Evolutionary conservation across 2,797 vertebrate species (phyloP).

Genomic region (Monodelphis domestica): DNA sequence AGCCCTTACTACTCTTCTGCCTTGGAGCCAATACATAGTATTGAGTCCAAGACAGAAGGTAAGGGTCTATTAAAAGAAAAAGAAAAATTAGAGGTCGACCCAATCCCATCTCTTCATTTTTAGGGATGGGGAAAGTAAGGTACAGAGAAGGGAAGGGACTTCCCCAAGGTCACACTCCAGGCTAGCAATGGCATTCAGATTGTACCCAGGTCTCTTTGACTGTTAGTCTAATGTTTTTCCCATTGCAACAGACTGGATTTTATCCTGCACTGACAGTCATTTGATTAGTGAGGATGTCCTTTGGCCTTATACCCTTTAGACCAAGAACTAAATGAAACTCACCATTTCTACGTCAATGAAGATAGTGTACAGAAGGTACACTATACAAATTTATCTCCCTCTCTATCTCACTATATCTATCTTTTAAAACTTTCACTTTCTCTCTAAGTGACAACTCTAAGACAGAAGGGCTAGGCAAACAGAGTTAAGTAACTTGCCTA

Average conservation of each 20-base stretch:
- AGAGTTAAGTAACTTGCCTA: too few species aligned
- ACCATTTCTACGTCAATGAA: constrained; percentile 21
- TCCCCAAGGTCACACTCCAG: background rate
- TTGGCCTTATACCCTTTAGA: constrained; percentile 25
- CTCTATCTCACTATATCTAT: too few species aligned
- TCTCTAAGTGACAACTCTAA: too few species aligned
- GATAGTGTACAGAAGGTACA: background rate
- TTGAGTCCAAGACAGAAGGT: too few species aligned
- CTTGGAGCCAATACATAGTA: too few species aligned
- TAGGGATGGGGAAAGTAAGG: background rate
- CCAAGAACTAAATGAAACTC: constrained; percentile 28
- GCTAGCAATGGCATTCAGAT: background rate
- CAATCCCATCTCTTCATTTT: background rate
- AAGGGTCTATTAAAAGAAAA: too few species aligned
- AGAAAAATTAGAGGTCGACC: too few species aligned
- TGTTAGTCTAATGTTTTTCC: background rate
- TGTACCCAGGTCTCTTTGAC: background rate
- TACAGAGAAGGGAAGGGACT: background rate
- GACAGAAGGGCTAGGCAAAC: too few species aligned
- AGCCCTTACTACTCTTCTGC: too few species aligned
- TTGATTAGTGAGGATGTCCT: constrained; percentile 6
- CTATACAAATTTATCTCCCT: too few species aligned
- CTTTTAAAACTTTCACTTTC: too few species aligned
- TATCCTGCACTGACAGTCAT: background rate
- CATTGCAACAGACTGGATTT: background rate